A percentile compares a stretch with the other conserved stretches of the same genome.
Evolutionary conservation across 2,797 vertebrate species (phyloP).

Genomic region (Macropodus opercularis): DNA sequence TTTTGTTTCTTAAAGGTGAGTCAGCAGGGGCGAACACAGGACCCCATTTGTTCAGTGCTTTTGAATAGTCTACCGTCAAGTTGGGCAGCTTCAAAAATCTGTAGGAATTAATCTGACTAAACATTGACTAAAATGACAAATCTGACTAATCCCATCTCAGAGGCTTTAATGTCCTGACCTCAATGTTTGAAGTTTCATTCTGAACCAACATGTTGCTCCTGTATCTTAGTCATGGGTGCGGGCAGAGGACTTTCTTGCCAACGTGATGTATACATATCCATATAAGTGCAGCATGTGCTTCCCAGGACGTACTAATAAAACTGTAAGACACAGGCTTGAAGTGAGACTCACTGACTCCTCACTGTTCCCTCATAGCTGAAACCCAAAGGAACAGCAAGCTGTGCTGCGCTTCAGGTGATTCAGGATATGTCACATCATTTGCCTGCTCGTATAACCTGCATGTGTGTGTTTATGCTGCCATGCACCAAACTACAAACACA

Average conservation of each 20-base stretch:
- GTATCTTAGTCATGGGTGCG: slow-evolving; percentile 3
- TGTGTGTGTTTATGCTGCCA: slow-evolving; percentile 32
- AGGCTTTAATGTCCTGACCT: neutral
- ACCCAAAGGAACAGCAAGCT: slow-evolving; percentile 43
- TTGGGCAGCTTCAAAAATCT: neutral
- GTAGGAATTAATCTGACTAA: no score
- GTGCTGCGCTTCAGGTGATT: slow-evolving; percentile 48
- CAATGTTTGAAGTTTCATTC: neutral
- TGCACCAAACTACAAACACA: slow-evolving; percentile 42
- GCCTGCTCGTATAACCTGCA: slow-evolving; percentile 33
- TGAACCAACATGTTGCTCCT: slow-evolving; percentile 9
- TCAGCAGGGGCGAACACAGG: slow-evolving; percentile 27
- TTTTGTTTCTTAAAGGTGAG: slow-evolving; percentile 35
- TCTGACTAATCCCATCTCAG: neutral
- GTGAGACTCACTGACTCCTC: slow-evolving; percentile 20
- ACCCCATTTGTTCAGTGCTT: slow-evolving; percentile 9
- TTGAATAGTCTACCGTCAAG: slow-evolving; percentile 1
- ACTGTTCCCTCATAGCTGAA: slow-evolving; percentile 26
- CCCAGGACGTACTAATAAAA: slow-evolving; percentile 29
- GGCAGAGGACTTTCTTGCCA: slow-evolving; percentile 32
- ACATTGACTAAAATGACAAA: no score
- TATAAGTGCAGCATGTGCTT: slow-evolving; percentile 16
- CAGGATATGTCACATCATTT: slow-evolving; percentile 55
- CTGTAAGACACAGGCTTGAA: slow-evolving; percentile 18
- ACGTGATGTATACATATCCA: slow-evolving; percentile 14